Evolutionary conservation across 2,888 invertebrate species (phyloP).

Genomic region (Papilio gigon): DNA sequence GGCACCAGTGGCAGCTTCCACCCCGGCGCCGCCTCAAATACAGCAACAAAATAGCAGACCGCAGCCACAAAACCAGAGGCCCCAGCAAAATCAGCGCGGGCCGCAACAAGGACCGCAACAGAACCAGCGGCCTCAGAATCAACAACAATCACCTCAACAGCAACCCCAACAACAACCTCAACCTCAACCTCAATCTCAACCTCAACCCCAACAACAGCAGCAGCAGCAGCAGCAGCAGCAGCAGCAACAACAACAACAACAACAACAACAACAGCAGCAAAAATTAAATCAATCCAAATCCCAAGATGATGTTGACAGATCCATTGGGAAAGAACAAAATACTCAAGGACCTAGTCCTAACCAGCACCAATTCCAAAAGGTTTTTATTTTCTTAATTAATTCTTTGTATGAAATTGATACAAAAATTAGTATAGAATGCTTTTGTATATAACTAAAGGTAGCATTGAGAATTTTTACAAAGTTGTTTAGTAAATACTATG

Average conservation of each 20-base stretch:
- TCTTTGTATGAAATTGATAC: no score
- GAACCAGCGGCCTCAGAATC: slow-evolving; percentile 44
- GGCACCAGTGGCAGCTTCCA: slow-evolving; percentile 38
- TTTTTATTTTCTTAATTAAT: no score
- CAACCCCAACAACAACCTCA: slow-evolving; percentile 43
- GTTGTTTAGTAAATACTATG: slow-evolving; percentile 30
- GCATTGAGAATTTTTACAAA: not conserved
- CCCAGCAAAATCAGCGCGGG: slow-evolving; percentile 41
- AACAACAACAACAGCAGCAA: slow-evolving; percentile 47
- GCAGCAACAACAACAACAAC: slow-evolving; percentile 44
- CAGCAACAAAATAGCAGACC: slow-evolving; percentile 41
- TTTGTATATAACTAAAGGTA: no score
- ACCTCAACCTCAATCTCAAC: no score
- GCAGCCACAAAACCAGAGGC: slow-evolving; percentile 34
- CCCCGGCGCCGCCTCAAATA: slow-evolving; percentile 42
- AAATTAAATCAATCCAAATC: slow-evolving; percentile 53
- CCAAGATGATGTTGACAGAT: slow-evolving; percentile 66
- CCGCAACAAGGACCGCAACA: slow-evolving; percentile 47
- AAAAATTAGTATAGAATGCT: no score
- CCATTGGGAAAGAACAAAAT: slow-evolving; percentile 56
- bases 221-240: slow-evolving; percentile 49
- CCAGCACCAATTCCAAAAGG: slow-evolving; percentile 59
- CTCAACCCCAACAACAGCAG: slow-evolving; percentile 44
- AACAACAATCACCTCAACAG: slow-evolving; percentile 46
- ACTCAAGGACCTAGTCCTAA: slow-evolving; percentile 52